Conservation (phyloP, 1,140 invertebrate species). For the Trypoxylus dichotomus region DNA sequence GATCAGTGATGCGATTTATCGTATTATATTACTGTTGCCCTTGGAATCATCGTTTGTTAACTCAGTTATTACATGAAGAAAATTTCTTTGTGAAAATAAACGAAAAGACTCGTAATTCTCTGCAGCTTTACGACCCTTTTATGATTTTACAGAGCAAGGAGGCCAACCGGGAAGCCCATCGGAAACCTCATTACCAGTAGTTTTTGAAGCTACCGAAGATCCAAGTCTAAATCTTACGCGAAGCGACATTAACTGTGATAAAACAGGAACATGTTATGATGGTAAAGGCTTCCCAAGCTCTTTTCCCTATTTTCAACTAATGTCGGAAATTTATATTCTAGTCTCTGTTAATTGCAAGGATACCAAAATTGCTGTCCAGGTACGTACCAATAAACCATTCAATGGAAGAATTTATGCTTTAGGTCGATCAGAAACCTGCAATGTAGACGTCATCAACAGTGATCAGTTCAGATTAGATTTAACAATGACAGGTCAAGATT, state of each 20-base stretch:
- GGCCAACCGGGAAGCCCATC: slow-evolving; percentile 39
- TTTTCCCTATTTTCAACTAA: not conserved
- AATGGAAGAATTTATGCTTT: slow-evolving; percentile 92
- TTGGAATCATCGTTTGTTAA: not conserved
- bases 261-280: slow-evolving; percentile 92
- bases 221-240: slow-evolving; percentile 67
- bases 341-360: slow-evolving; percentile 94
- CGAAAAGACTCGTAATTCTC: not conserved
- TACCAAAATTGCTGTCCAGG: slow-evolving; percentile 88
- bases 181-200: slow-evolving; percentile 66
- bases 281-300: slow-evolving; percentile 61
- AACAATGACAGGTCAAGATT: slow-evolving; percentile 91
- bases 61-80: no score
- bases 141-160: not conserved
- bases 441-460: slow-evolving; percentile 90
- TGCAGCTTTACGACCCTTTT: not conserved
- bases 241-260: slow-evolving; percentile 86
- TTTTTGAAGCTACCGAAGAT: slow-evolving; percentile 73
- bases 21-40: not conserved
- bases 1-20: no score
- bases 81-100: not conserved
- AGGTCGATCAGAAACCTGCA: slow-evolving; percentile 91
- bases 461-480: slow-evolving; percentile 89
- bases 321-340: slow-evolving; percentile 54
- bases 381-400: slow-evolving; percentile 90